Conservation (phyloP, 2,797 vertebrate genomes). For the Coreius guichenoti region DNA sequence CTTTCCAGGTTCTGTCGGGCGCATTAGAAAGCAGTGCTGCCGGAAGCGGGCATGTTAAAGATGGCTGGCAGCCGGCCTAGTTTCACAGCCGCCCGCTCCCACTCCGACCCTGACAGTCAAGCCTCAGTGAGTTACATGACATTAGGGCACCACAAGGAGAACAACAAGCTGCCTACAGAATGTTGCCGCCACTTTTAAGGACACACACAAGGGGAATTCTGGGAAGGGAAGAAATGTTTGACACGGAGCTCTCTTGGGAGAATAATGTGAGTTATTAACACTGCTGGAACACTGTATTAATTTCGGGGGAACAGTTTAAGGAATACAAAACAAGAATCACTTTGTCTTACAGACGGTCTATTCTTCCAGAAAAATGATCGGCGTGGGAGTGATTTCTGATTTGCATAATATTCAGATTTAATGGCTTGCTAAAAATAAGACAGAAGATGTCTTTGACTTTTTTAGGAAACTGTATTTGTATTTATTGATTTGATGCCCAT, state of each 20-base stretch:
- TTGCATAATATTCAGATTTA: slow-evolving; percentile 23
- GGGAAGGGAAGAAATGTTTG: slow-evolving; percentile 24
- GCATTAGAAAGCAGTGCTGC: slow-evolving; percentile 25
- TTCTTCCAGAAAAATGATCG: background rate
- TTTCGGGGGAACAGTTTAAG: slow-evolving; percentile 1
- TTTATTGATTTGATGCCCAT: slow-evolving; percentile 11
- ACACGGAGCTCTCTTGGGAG: background rate
- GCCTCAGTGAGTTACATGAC: slow-evolving; percentile 42
- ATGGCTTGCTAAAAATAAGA: slow-evolving; percentile 29
- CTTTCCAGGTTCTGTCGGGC: slow-evolving; percentile 21
- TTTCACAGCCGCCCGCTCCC: slow-evolving; percentile 26
- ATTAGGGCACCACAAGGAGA: slow-evolving; percentile 17
- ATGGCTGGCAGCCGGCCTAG: slow-evolving; percentile 48
- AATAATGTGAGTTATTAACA: background rate
- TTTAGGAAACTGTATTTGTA: background rate
- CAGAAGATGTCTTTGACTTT: background rate
- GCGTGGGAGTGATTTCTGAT: slow-evolving; percentile 12
- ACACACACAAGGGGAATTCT: slow-evolving; percentile 33
- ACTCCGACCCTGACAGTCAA: slow-evolving; percentile 40
- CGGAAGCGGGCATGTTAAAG: slow-evolving; percentile 27
- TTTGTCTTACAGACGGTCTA: slow-evolving; percentile 13
- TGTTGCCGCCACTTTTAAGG: slow-evolving; percentile 24
- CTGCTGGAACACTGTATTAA: slow-evolving; percentile 11
- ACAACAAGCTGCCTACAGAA: slow-evolving; percentile 41
- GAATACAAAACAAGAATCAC: slow-evolving; percentile 21